Evolutionary conservation across 2,113 vertebrate species (phyloP).

Genomic region (Hucho hucho): DNA sequence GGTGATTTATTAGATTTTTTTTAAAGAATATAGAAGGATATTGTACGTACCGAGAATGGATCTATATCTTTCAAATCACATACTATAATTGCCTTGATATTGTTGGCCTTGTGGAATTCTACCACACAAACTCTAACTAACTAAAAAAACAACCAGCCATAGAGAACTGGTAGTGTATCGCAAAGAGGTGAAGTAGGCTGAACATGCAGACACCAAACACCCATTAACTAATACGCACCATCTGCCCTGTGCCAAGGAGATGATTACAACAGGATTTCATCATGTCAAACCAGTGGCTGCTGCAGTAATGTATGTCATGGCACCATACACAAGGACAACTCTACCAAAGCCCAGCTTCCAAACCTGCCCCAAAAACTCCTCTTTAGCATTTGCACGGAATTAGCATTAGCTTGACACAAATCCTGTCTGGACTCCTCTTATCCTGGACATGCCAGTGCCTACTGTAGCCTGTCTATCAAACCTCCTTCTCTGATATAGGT

Average conservation of each 20-base stretch:
- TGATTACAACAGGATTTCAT: slow-evolving; percentile 61
- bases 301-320: slow-evolving; percentile 31
- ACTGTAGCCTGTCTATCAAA: neutral
- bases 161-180: neutral
- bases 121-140: neutral
- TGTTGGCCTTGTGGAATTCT: neutral
- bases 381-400: slow-evolving; percentile 48
- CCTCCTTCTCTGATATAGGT: neutral
- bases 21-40: neutral
- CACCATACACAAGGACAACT: slow-evolving; percentile 10
- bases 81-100: neutral
- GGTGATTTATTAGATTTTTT: neutral
- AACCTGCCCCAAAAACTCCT: slow-evolving; percentile 39
- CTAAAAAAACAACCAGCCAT: neutral
- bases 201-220: slow-evolving; percentile 38
- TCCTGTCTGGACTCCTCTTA: slow-evolving; percentile 35
- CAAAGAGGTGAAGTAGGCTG: slow-evolving; percentile 20
- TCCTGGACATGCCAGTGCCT: neutral
- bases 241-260: slow-evolving; percentile 51
- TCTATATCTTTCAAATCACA: neutral
- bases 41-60: neutral
- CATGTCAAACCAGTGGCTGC: slow-evolving; percentile 51
- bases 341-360: slow-evolving; percentile 48
- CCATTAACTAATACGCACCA: slow-evolving; percentile 35
- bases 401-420: slow-evolving; percentile 53